Evolutionary conservation across 2,797 vertebrate genomes (phyloP).

Genomic region (Peromyscus eremicus): DNA sequence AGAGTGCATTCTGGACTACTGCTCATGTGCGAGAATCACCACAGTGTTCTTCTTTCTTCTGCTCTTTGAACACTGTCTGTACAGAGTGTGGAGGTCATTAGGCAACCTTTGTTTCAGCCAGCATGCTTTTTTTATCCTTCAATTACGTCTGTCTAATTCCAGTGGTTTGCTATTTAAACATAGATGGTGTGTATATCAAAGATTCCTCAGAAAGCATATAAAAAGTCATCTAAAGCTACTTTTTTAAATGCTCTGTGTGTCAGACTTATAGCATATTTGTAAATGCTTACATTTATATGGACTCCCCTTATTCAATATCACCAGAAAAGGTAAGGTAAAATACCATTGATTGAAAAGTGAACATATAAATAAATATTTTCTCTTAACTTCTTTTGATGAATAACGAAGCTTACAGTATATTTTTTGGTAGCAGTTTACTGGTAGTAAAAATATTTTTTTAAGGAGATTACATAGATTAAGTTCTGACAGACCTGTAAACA

Average conservation of each 20-base stretch:
- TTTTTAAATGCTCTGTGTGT: neutral
- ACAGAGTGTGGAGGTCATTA: neutral
- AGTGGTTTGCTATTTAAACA: neutral
- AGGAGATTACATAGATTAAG: neutral
- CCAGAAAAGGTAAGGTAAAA: neutral
- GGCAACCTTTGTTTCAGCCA: neutral
- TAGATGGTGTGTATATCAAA: neutral
- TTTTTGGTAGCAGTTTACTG: neutral
- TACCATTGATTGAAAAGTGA: conserved; percentile 24
- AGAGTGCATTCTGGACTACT: neutral
- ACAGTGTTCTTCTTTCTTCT: neutral
- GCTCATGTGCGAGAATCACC: neutral
- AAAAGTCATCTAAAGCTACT: neutral
- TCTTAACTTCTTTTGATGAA: conserved; percentile 12
- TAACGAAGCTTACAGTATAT: neutral
- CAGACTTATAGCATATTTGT: neutral
- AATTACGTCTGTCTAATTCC: neutral
- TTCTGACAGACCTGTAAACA: neutral
- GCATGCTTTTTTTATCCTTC: neutral
- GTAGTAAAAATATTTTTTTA: neutral
- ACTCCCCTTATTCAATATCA: conserved; percentile 17
- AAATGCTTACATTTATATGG: conserved; percentile 48
- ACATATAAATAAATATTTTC: conserved; percentile 17
- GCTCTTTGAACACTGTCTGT: neutral
- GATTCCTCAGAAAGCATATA: neutral